phyloP scores from a whole-genome alignment of 2,888 invertebrate genomes.

The Rotaria sp. region DNA sequence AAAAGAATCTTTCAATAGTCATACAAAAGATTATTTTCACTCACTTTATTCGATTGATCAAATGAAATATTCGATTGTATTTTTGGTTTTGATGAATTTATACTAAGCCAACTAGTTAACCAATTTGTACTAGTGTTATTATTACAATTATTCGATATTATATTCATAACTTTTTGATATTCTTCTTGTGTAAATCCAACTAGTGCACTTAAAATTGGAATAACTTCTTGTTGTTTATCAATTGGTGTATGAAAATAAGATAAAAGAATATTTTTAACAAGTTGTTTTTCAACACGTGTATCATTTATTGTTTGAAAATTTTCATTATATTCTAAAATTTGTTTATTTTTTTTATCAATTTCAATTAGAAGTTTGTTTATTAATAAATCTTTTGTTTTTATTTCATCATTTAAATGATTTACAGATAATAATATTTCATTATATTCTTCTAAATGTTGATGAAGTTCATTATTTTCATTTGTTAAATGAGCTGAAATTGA shows the following conservation, averaged over 20 bases:
- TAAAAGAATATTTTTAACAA: slow-evolving; percentile 13
- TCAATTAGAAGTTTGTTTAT: neutral
- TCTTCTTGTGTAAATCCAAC: slow-evolving; percentile 22
- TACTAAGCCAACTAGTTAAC: neutral
- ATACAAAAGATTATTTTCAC: neutral
- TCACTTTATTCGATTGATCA: neutral
- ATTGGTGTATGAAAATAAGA: neutral
- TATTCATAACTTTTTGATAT: neutral
- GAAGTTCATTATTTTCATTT: slow-evolving; percentile 13
- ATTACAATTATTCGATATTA: neutral
- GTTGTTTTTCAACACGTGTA: slow-evolving; percentile 22
- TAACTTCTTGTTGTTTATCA: slow-evolving; percentile 17
- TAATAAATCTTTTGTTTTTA: neutral
- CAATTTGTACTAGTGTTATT: neutral
- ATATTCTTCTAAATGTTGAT: neutral
- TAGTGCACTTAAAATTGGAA: neutral
- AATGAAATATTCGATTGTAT: neutral
- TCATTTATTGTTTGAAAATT: neutral
- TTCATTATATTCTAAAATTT: neutral
- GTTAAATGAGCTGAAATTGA: neutral
- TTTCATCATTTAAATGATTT: neutral
- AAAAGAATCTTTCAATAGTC: neutral
- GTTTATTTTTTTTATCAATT: neutral
- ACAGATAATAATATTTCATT: neutral
- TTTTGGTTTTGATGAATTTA: neutral